A percentile compares a stretch with the other conserved stretches of the same genome.
phyloP scores from a whole-genome alignment of 2,113 vertebrate genomes.

The Taxidea taxus region DNA sequence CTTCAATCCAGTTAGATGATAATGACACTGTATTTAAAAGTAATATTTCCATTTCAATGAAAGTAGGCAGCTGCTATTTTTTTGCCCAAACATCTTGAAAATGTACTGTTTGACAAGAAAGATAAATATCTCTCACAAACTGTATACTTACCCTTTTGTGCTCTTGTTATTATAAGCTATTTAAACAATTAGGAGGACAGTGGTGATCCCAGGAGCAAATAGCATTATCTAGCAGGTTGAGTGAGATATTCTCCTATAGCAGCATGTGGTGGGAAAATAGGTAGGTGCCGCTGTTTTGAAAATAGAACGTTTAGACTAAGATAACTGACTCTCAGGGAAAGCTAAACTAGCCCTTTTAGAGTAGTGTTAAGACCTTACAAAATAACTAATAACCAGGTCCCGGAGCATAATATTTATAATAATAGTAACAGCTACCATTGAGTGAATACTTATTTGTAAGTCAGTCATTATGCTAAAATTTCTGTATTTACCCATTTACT shows the following conservation, averaged over 20 bases:
- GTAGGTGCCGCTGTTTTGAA: not conserved
- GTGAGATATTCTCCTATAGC: not conserved
- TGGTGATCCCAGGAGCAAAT: not conserved
- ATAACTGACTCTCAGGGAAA: not conserved
- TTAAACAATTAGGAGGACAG: not conserved
- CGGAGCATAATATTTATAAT: not conserved
- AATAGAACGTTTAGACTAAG: not conserved
- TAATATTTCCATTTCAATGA: conserved; percentile 14
- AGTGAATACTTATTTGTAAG: not conserved
- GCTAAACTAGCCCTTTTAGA: not conserved
- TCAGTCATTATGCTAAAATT: not conserved
- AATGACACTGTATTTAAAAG: not conserved
- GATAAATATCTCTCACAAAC: not conserved
- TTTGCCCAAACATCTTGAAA: not conserved
- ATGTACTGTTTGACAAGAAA: not conserved
- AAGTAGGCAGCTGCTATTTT: not conserved
- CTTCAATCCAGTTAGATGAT: not conserved
- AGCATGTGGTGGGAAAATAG: not conserved
- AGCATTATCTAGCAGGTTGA: not conserved
- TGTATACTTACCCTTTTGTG: not conserved
- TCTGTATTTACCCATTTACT: not conserved
- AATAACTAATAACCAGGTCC: not conserved
- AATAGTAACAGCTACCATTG: not conserved
- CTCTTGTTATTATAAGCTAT: not conserved
- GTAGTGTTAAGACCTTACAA: not conserved